Conservation (phyloP, 2,113 vertebrate species). For the Formicarius rufipectus region DNA sequence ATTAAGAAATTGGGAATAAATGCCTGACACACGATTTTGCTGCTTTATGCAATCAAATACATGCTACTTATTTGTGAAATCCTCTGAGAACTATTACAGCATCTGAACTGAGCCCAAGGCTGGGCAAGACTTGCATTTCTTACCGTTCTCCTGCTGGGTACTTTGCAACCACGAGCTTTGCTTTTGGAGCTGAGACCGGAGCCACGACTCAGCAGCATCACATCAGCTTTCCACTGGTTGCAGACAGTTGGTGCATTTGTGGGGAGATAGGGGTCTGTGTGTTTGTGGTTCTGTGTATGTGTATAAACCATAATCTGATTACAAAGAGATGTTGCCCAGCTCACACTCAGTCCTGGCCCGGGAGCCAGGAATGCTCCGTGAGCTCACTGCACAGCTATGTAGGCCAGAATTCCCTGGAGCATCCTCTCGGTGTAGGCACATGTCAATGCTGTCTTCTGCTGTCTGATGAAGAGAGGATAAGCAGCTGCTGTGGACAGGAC, state of each 20-base stretch:
- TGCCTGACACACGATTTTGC: background rate
- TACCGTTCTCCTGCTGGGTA: background rate
- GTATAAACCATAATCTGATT: background rate
- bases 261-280: background rate
- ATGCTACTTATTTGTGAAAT: background rate
- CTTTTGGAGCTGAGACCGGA: rapidly evolving
- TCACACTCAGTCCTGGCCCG: background rate
- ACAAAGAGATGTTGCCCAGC: background rate
- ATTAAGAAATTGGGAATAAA: slow-evolving; percentile 5
- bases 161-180: rapidly evolving
- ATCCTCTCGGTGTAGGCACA: background rate
- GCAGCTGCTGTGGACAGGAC: background rate
- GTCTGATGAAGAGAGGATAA: background rate
- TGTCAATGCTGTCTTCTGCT: background rate
- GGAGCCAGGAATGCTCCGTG: background rate
- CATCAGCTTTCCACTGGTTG: background rate
- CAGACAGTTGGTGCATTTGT: rapidly evolving
- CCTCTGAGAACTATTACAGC: background rate
- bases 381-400: slow-evolving; percentile 25
- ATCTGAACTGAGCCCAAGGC: background rate
- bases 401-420: slow-evolving; percentile 2
- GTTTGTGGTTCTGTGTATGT: background rate
- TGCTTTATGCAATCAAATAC: background rate
- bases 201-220: background rate
- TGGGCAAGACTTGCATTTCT: background rate